Base-by-base conservation (phyloP, 1,140 invertebrate species). In the Paralvinella palmiformis region DNA sequence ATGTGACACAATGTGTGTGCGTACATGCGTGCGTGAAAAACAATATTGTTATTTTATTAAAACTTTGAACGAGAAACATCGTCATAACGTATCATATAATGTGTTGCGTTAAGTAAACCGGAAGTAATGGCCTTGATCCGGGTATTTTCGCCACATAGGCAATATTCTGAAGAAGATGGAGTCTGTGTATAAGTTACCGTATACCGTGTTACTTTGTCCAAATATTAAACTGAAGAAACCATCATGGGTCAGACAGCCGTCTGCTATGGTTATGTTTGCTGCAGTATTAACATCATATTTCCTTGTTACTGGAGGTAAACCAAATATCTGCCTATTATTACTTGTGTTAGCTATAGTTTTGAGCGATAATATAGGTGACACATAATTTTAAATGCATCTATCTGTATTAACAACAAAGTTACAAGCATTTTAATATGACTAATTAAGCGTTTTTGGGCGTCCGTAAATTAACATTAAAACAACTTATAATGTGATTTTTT, bases 271-370 rank as follows among this genome's bases (percentile, higher is more conserved):
- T 65, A 89, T 96, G 64, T 98, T 96, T 81, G 86, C 90, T 15
- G 81, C 94, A 57, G 88, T 98, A 37, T 80, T 98, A 37, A 80
- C 92, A 24, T 96, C 95, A 2, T 99, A 99, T 80, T 99, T 99
- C 83, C 83, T 99, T 66, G 94, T 99, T 41, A 98, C 94, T 59
- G 96, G 94, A 87, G 95, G 94, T 95, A 71, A 68, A 60, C 48
- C 31, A 52, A 22, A 29, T 52, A 44, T 13, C 13, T n/a, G 13
- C n/a, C 13, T 15, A n/a, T 44, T 44, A 44, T 22, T 22, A 13
- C 48, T 10, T 20, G 48, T 15, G 48, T 22, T 15, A 29, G 48
- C 48, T 27, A 29, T 6, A 6, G 20, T 27, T 50, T 31, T 22
- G 13, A 24, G 24, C 29, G 22, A 22, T 27, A 32, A 57, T 57